Evolutionary conservation across 2,797 vertebrate species (phyloP).

Genomic region (Darevskia mixta): DNA sequence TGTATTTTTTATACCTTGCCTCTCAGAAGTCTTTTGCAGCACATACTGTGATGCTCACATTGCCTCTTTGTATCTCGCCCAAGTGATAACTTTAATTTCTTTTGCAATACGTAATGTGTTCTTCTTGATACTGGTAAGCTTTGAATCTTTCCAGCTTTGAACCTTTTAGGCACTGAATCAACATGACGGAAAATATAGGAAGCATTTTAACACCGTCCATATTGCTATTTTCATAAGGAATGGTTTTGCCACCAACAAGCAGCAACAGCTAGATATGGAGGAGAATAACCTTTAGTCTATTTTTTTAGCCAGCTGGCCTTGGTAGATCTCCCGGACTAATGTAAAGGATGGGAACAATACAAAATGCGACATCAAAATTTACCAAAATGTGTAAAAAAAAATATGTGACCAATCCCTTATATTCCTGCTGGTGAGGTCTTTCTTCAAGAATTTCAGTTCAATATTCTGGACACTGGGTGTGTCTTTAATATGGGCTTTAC

Average conservation of each 20-base stretch:
- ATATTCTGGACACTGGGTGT: neutral
- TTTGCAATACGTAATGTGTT: neutral
- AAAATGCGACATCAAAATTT: no score
- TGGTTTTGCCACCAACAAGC: neutral
- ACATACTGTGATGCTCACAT: neutral
- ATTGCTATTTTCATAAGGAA: neutral
- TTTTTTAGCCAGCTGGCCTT: no score
- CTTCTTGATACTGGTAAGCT: neutral
- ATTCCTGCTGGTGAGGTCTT: no score
- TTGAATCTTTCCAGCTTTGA: neutral
- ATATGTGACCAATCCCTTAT: no score
- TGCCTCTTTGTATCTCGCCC: neutral
- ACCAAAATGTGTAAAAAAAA: no score
- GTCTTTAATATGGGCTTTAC: neutral
- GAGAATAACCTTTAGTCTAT: no score
- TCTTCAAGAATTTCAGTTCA: neutral
- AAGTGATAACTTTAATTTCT: constrained; percentile 10
- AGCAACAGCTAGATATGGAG: no score
- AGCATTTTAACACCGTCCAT: neutral
- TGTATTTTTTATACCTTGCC: neutral
- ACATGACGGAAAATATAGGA: neutral
- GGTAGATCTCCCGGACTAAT: no score
- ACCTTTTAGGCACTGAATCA: neutral
- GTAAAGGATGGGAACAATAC: no score
- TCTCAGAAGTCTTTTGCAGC: neutral